phyloP scores from a whole-genome alignment of 2,113 vertebrate genomes.

The Brachyistius frenatus region DNA sequence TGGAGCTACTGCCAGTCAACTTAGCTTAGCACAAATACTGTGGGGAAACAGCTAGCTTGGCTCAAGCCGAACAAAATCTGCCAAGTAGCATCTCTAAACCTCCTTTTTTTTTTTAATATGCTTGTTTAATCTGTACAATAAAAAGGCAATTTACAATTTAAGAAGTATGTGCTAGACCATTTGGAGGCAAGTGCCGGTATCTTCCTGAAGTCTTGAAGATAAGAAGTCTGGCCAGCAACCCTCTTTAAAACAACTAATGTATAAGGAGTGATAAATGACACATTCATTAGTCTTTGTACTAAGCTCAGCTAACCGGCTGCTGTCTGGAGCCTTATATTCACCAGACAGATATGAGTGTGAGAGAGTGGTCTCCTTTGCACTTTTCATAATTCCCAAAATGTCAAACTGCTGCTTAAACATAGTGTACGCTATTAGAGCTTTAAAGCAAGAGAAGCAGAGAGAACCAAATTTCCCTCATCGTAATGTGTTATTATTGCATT shows the following conservation, averaged over 20 bases:
- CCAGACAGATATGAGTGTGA: no score
- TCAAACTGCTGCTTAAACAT: neutral
- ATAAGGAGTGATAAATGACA: no score
- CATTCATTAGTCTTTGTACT: neutral
- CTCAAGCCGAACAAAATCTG: no score
- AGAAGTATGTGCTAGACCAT: neutral
- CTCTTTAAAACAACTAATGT: neutral
- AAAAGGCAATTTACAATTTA: no score
- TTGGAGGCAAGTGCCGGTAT: neutral
- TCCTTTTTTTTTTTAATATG: no score
- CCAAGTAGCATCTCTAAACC: no score
- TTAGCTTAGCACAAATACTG: no score
- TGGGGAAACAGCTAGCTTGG: no score
- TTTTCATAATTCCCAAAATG: neutral
- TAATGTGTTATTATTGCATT: neutral
- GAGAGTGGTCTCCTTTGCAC: no score
- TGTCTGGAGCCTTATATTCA: neutral
- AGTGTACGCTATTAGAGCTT: neutral
- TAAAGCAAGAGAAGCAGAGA: slow-evolving; percentile 4
- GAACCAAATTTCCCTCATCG: neutral
- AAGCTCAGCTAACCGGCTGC: neutral
- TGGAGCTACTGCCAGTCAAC: neutral
- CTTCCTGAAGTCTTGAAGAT: neutral
- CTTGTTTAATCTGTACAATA: no score
- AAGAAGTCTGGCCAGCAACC: neutral